Evolutionary conservation across 92 coral and sea anemone genomes (phyloP).

Genomic region (Scolanthus callimorphus): DNA sequence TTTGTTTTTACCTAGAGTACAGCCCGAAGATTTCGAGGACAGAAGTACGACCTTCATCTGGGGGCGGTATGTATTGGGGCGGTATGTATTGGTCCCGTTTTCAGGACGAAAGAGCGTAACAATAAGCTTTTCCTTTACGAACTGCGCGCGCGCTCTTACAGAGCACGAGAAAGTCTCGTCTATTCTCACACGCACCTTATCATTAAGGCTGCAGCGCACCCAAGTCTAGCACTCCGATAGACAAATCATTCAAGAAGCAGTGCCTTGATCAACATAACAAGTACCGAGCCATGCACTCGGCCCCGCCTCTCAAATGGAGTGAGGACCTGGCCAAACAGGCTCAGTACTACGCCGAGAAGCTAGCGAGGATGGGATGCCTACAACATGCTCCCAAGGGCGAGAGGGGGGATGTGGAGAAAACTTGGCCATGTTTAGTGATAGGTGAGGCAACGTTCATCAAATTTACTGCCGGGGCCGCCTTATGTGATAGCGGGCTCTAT

Average conservation of each 20-base stretch:
- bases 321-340: conserved; percentile 31
- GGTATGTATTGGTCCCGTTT: too few species aligned
- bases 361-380: conserved; percentile 21
- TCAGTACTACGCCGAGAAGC: conserved; percentile 33
- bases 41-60: neutral
- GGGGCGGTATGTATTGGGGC: too few species aligned
- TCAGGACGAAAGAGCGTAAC: too few species aligned
- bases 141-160: too few species aligned
- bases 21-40: conserved; percentile 6
- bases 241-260: conserved; percentile 39
- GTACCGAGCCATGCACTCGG: conserved; percentile 41
- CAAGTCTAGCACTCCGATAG: conserved; percentile 30
- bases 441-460: too few species aligned
- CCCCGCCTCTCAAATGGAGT: conserved; percentile 24
- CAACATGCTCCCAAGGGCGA: conserved; percentile 32
- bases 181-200: too few species aligned
- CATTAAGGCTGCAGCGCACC: conserved; percentile 17
- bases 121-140: too few species aligned
- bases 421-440: conserved; percentile 35
- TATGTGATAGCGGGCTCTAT: too few species aligned
- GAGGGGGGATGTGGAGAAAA: conserved; percentile 33
- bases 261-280: conserved; percentile 29
- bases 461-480: too few species aligned
- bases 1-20: conserved; percentile 4
- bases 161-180: too few species aligned